Conservation (phyloP, 2,797 vertebrate genomes). For the Leptodactylus fallax region DNA sequence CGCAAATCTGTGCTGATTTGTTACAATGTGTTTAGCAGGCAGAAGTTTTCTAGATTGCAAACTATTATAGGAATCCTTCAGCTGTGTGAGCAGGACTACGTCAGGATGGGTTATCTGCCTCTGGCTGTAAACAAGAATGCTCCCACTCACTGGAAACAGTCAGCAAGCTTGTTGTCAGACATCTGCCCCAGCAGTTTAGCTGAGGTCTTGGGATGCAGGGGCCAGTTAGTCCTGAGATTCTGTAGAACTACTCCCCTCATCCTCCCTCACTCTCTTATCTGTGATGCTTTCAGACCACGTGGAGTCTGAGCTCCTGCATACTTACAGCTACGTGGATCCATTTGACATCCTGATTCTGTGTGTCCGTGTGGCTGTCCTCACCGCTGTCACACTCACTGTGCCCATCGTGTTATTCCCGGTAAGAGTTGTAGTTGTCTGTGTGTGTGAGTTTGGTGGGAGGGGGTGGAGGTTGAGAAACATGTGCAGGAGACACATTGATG, state of each 20-base stretch:
- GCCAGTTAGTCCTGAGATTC: too few species aligned
- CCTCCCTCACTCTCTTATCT: background rate
- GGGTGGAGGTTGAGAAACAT: background rate
- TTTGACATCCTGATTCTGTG: slow-evolving; percentile 93
- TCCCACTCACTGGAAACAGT: background rate
- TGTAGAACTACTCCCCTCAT: background rate
- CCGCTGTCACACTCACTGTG: slow-evolving; percentile 93
- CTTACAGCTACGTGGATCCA: slow-evolving; percentile 90
- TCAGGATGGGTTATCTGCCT: background rate
- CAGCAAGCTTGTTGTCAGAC: background rate
- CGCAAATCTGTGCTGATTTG: background rate
- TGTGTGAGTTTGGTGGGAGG: too few species aligned
- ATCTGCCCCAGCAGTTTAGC: background rate
- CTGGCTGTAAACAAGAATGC: background rate
- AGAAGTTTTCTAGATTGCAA: background rate
- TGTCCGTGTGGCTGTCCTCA: slow-evolving; percentile 94
- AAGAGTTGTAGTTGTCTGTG: slow-evolving; percentile 70
- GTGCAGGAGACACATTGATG: background rate
- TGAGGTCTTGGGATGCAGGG: too few species aligned
- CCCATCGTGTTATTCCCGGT: slow-evolving; percentile 97
- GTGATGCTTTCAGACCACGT: slow-evolving; percentile 77
- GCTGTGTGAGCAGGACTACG: background rate
- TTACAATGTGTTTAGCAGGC: background rate
- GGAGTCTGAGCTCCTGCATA: slow-evolving; percentile 94
- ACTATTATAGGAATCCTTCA: background rate